These are phyloP conservation scores for Dolichallabes microphthalmus DNA, from an alignment of 2,113 vertebrate species.

Conservation along the genomic window DNA sequence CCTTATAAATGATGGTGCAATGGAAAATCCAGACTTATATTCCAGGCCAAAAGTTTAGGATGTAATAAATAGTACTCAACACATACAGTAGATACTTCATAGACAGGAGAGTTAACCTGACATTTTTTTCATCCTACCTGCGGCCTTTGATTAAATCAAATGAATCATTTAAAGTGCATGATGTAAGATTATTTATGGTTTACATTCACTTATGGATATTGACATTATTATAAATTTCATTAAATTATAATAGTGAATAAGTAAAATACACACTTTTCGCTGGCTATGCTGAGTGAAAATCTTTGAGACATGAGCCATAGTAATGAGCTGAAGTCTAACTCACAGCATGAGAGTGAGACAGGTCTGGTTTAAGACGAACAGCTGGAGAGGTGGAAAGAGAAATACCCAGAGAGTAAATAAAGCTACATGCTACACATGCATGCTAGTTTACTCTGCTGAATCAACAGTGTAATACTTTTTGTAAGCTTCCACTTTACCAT, in stretches of 20 bases:
- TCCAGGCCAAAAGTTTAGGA: constrained; percentile 37
- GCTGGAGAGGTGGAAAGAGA: neutral
- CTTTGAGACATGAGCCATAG: constrained; percentile 40
- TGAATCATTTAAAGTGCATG: constrained; percentile 1
- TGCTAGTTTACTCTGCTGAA: neutral
- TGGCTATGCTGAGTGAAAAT: constrained; percentile 40
- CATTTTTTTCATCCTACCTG: constrained; percentile 23
- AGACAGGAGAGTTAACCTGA: constrained; percentile 15
- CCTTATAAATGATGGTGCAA: constrained; percentile 43
- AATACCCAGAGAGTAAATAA: constrained; percentile 1
- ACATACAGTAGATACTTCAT: constrained; percentile 34
- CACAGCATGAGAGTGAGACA: constrained; percentile 48
- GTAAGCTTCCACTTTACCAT: neutral
- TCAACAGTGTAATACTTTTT: neutral
- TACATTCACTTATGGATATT: neutral
- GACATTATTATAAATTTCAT: neutral
- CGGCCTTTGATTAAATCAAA: constrained; percentile 23
- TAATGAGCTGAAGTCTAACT: constrained; percentile 39
- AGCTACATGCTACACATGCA: neutral
- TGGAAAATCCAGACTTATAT: constrained; percentile 44
- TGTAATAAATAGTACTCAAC: constrained; percentile 38
- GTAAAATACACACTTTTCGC: constrained; percentile 7
- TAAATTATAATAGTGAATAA: neutral
- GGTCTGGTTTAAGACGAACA: constrained; percentile 49
- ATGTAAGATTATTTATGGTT: neutral